Conservation (phyloP, 2,113 vertebrate species). For the Nothocercus nigrocapillus region DNA sequence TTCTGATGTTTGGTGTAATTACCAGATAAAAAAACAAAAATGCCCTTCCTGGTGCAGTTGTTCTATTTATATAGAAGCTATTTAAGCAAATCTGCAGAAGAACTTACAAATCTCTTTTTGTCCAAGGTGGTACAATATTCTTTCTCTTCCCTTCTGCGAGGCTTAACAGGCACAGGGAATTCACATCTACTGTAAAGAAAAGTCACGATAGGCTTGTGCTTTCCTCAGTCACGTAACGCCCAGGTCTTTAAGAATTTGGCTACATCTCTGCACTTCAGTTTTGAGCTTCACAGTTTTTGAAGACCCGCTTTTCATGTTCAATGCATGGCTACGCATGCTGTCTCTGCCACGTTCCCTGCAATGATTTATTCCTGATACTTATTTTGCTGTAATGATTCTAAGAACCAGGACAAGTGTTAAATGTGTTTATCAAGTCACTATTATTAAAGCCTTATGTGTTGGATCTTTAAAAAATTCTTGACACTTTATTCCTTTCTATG, state of each 20-base stretch:
- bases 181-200: background rate
- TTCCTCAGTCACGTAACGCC: background rate
- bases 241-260: background rate
- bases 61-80: background rate
- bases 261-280: background rate
- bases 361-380: background rate
- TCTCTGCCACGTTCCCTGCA: background rate
- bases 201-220: background rate
- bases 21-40: background rate
- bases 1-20: background rate
- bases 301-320: background rate
- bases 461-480: background rate
- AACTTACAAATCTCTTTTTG: background rate
- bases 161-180: background rate
- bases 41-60: background rate
- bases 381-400: background rate
- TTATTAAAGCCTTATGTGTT: background rate
- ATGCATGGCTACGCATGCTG: background rate
- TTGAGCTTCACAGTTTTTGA: background rate
- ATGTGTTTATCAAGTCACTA: background rate
- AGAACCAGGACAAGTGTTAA: background rate
- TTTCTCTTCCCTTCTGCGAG: background rate
- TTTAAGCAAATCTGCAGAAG: background rate
- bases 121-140: background rate
- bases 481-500: background rate